Conservation (phyloP, 2,113 vertebrate species). For the Thamnaconus septentrionalis region DNA sequence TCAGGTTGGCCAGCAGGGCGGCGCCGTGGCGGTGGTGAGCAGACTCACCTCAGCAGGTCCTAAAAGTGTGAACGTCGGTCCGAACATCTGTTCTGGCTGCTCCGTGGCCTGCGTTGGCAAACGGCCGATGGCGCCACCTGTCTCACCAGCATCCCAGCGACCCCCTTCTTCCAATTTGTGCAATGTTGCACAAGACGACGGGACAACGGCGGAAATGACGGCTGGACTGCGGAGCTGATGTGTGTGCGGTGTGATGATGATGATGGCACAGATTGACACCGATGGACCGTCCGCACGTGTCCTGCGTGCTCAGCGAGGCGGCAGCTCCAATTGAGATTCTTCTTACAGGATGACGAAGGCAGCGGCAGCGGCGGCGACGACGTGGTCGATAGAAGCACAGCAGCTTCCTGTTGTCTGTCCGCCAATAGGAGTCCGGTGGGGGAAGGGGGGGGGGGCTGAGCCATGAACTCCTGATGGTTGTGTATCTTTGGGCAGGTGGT, state of each 20-base stretch:
- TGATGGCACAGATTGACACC: constrained; percentile 60
- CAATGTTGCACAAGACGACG: constrained; percentile 46
- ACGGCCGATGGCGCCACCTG: constrained; percentile 62
- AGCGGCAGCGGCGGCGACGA: constrained; percentile 28
- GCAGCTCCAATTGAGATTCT: constrained; percentile 69
- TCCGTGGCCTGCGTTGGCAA: constrained; percentile 37
- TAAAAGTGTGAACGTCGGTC: too few species aligned
- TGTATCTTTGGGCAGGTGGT: constrained; percentile 35
- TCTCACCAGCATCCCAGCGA: constrained; percentile 36
- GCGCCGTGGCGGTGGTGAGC: too few species aligned
- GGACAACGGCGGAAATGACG: constrained; percentile 57
- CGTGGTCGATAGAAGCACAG: constrained; percentile 47
- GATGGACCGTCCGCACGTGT: constrained; percentile 67
- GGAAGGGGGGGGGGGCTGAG: too few species aligned
- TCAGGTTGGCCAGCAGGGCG: too few species aligned
- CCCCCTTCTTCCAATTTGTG: constrained; percentile 41
- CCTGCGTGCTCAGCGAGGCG: constrained; percentile 34
- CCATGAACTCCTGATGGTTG: constrained; percentile 36
- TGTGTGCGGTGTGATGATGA: constrained; percentile 54
- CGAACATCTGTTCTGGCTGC: too few species aligned
- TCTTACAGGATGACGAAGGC: constrained; percentile 68
- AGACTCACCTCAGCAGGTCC: too few species aligned
- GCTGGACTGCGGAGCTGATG: constrained; percentile 51
- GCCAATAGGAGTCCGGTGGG: too few species aligned
- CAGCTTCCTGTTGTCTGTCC: constrained; percentile 47